phyloP scores from a whole-genome alignment of 2,888 invertebrate species.

The Drosophila algonquin region DNA sequence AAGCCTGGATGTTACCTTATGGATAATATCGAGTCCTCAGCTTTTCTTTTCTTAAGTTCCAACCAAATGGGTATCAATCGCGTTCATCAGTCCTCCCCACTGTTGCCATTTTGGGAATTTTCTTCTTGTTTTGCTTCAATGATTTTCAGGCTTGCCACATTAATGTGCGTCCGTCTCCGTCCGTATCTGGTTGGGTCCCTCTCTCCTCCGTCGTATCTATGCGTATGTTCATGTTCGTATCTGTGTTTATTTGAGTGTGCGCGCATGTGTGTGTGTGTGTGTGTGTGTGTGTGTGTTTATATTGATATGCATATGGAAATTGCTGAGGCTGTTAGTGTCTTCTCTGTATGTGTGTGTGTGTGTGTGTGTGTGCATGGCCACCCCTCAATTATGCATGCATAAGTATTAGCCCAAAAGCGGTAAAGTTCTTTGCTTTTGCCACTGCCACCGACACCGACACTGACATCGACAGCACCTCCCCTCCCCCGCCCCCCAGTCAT shows the following conservation, averaged over 20 bases:
- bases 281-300: conserved; percentile 2
- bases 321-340: conserved; percentile 11
- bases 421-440: conserved; percentile 53
- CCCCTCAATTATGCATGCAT: conserved; percentile 67
- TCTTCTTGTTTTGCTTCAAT: conserved; percentile 65
- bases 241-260: conserved; percentile 11
- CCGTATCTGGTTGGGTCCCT: conserved; percentile 22
- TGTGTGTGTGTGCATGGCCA: conserved; percentile 18
- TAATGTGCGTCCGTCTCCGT: conserved; percentile 52
- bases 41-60: no score
- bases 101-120: neutral
- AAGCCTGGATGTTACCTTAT: no score
- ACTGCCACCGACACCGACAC: neutral
- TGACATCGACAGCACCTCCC: no score
- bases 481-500: no score
- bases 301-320: neutral
- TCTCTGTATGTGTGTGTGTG: conserved; percentile 17
- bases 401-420: conserved; percentile 61
- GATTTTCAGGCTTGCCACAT: conserved; percentile 66
- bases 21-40: no score
- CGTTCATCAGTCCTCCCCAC: neutral
- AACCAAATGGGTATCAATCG: neutral
- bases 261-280: neutral
- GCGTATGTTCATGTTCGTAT: conserved; percentile 15
- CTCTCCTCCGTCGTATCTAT: conserved; percentile 33